phyloP scores from a whole-genome alignment of 2,113 vertebrate species.

The Progne subis region DNA sequence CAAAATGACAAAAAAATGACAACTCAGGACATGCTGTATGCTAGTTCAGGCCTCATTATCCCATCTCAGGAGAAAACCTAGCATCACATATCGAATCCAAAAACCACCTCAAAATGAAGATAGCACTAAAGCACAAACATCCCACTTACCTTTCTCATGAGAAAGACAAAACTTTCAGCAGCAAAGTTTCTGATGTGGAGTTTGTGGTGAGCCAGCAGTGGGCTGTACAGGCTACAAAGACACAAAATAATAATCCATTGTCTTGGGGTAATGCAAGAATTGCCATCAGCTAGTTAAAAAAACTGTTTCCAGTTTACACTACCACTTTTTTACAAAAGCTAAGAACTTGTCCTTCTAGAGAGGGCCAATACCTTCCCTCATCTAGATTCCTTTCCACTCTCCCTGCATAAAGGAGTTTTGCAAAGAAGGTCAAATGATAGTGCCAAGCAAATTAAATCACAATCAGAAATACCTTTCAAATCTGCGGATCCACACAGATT shows the following conservation, averaged over 20 bases:
- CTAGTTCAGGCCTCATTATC: neutral
- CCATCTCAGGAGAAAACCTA: neutral
- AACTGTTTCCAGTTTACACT: neutral
- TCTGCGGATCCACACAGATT: neutral
- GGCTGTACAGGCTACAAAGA: constrained; percentile 88
- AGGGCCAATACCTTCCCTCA: neutral
- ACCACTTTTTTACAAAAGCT: neutral
- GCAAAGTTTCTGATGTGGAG: constrained; percentile 95
- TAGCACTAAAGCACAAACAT: neutral
- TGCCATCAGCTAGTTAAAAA: neutral
- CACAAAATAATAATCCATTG: neutral
- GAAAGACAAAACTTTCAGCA: constrained; percentile 96
- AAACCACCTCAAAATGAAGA: neutral
- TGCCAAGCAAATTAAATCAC: neutral
- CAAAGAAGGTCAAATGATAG: neutral
- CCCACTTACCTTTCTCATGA: constrained; percentile 92
- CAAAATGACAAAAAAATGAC: neutral
- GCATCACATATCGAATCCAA: neutral
- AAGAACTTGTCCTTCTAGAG: neutral
- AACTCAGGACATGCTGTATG: neutral
- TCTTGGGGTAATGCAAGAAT: neutral
- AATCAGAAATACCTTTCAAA: neutral
- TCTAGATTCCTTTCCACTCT: neutral
- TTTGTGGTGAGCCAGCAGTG: constrained; percentile 90
- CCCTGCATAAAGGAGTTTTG: neutral